Conservation (phyloP, 2,888 invertebrate species). For the Myopa tessellatipennis region DNA sequence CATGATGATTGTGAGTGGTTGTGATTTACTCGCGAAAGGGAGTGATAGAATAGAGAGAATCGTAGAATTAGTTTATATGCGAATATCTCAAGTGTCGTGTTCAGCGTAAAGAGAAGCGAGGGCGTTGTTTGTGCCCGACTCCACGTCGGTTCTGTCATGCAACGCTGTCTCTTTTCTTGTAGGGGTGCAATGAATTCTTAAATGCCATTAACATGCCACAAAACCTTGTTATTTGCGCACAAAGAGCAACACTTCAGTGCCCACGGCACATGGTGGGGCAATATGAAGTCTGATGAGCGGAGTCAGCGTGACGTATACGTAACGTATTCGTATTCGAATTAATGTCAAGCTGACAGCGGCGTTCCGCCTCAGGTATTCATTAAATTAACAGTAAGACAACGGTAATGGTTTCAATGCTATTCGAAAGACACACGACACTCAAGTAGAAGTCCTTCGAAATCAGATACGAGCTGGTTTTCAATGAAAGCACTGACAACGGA, state of each 20-base stretch:
- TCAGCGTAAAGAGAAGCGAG: neutral
- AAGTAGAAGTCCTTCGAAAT: slow-evolving; percentile 24
- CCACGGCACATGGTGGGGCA: neutral
- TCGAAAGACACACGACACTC: neutral
- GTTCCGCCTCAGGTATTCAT: neutral
- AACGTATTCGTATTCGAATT: slow-evolving; percentile 21
- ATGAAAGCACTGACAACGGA: neutral
- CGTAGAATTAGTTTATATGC: neutral
- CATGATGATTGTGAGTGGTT: too few species aligned
- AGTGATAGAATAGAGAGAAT: neutral
- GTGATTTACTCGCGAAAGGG: neutral
- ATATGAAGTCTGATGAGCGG: neutral
- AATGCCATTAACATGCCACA: neutral
- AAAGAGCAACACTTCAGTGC: neutral
- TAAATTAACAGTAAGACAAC: neutral
- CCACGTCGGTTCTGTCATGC: neutral
- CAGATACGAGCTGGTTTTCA: neutral
- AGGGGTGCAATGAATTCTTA: slow-evolving; percentile 5
- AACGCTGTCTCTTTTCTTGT: neutral
- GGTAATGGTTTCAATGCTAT: neutral
- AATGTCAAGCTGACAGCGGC: slow-evolving; percentile 4
- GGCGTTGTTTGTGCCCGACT: neutral
- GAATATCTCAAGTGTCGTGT: neutral
- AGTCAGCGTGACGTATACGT: slow-evolving; percentile 18
- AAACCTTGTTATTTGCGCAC: neutral